phyloP scores from a whole-genome alignment of 2,888 invertebrate species.

The Athetis lepigone region DNA sequence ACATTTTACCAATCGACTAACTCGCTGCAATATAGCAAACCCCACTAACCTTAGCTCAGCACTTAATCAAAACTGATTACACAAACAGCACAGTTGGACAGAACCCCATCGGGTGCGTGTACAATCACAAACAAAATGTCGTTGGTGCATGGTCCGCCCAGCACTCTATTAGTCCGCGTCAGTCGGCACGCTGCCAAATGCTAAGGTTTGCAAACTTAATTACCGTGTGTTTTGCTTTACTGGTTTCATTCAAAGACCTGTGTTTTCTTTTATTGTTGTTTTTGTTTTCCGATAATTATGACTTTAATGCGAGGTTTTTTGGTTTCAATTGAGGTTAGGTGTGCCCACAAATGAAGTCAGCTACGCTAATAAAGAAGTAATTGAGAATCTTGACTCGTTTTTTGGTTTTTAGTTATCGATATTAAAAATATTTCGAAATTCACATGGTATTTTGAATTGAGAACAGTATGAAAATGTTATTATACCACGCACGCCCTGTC shows the following conservation, averaged over 20 bases:
- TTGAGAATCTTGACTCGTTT: no score
- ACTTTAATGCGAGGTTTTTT: no score
- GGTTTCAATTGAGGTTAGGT: no score
- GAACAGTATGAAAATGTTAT: no score
- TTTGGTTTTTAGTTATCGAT: no score
- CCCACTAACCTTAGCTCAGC: slow-evolving; percentile 28
- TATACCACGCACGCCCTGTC: no score
- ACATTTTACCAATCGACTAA: no score
- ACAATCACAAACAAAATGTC: slow-evolving; percentile 61
- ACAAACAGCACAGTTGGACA: slow-evolving; percentile 55
- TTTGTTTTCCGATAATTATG: slow-evolving; percentile 3
- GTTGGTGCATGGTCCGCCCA: slow-evolving; percentile 47
- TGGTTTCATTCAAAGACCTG: slow-evolving; percentile 36
- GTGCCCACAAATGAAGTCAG: no score
- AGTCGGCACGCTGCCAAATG: slow-evolving; percentile 70
- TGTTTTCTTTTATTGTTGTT: slow-evolving; percentile 34
- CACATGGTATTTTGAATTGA: no score
- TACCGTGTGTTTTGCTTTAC: slow-evolving; percentile 52
- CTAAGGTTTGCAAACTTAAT: slow-evolving; percentile 69
- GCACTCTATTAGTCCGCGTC: slow-evolving; percentile 55
- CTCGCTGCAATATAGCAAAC: no score
- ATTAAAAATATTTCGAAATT: no score
- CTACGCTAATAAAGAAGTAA: no score
- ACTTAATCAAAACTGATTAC: slow-evolving; percentile 64
- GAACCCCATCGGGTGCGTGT: slow-evolving; percentile 47